Conservation (phyloP, 2,113 vertebrate genomes). For the Podocnemis expansa region DNA sequence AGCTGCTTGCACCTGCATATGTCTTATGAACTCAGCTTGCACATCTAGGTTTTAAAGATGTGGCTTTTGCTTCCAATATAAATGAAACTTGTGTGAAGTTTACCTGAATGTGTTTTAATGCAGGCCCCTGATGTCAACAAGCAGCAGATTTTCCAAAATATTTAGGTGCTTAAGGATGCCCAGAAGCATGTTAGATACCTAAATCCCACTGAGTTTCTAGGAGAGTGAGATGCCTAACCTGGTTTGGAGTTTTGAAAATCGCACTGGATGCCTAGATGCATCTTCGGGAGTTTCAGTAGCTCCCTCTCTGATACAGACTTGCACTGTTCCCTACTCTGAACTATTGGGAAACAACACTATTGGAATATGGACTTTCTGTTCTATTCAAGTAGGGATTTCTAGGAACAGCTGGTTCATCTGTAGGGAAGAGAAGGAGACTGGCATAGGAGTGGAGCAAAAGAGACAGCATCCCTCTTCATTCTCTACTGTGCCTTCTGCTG, state of each 20-base stretch:
- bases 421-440: not conserved
- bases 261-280: not conserved
- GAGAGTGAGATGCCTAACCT: not conserved
- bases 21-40: not conserved
- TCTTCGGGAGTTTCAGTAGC: not conserved
- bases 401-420: not conserved
- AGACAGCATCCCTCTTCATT: accelerated
- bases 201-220: not conserved
- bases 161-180: not conserved
- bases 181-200: not conserved
- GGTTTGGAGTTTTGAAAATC: not conserved
- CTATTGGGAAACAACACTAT: not conserved
- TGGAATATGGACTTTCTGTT: not conserved
- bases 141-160: not conserved
- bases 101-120: not conserved
- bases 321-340: not conserved
- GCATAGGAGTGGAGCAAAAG: not conserved
- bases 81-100: not conserved
- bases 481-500: not conserved
- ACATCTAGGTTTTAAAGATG: not conserved
- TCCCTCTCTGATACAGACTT: not conserved
- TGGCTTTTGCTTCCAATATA: not conserved
- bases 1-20: not conserved
- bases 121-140: not conserved
- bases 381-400: not conserved